These are phyloP conservation scores for Dryobotodes eremita DNA, from an alignment of 2,888 invertebrate genomes.

Conservation along the genomic window DNA sequence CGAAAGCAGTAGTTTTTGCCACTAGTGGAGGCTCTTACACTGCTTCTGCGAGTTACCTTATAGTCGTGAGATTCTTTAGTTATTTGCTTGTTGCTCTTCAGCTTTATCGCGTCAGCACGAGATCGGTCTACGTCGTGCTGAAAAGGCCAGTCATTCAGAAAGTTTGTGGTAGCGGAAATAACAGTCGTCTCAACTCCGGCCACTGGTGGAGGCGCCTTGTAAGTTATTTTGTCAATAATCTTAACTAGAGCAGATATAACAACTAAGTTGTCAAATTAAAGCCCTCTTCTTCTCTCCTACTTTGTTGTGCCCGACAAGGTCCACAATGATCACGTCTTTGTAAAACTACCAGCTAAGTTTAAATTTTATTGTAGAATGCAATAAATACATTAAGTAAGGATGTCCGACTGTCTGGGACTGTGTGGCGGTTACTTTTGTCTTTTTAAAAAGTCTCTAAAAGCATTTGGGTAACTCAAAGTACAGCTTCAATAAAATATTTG, in stretches of 20 bases:
- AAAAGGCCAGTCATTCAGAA: background rate
- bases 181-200: background rate
- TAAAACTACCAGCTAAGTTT: too few relatives aligned
- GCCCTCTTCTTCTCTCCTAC: too few relatives aligned
- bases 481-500: background rate
- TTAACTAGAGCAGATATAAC: background rate
- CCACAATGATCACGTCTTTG: too few relatives aligned
- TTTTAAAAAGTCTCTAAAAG: background rate
- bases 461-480: background rate
- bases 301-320: too few relatives aligned
- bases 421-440: background rate
- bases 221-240: background rate
- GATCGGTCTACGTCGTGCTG: background rate
- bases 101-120: background rate
- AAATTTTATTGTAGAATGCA: too few relatives aligned
- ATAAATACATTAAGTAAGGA: too few relatives aligned
- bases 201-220: background rate
- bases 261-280: background rate
- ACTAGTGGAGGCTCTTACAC: background rate
- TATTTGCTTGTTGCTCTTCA: background rate
- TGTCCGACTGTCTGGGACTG: background rate
- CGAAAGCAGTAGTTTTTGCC: background rate
- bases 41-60: background rate
- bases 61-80: background rate
- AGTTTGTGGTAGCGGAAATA: background rate